These are phyloP conservation scores for Bedellia somnulentella DNA, from an alignment of 2,888 invertebrate species.

Conservation along the genomic window DNA sequence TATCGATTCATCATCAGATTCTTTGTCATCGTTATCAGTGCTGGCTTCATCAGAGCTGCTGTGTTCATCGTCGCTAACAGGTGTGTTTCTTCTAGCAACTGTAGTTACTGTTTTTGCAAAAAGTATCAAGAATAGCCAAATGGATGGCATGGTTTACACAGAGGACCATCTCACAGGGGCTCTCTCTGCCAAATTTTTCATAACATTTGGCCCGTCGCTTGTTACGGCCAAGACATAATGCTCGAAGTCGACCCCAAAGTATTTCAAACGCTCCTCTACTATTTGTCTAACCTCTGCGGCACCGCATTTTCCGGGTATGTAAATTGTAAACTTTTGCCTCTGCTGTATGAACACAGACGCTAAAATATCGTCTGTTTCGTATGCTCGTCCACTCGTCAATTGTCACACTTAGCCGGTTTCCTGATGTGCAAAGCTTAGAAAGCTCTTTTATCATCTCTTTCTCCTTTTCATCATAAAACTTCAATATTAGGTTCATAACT, in stretches of 20 bases:
- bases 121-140: slow-evolving; percentile 7
- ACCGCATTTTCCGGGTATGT: too few relatives aligned
- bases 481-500: slow-evolving; percentile 7
- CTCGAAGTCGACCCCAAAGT: slow-evolving; percentile 9
- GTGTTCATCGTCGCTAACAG: slow-evolving; percentile 5
- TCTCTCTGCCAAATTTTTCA: slow-evolving; percentile 5
- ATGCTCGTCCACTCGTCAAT: slow-evolving; percentile 10
- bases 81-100: slow-evolving; percentile 4
- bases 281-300: slow-evolving; percentile 10
- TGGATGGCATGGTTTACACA: slow-evolving; percentile 6
- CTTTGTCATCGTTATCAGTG: slow-evolving; percentile 7
- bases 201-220: slow-evolving; percentile 7
- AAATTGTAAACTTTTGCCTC: slow-evolving; percentile 10
- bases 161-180: slow-evolving; percentile 4
- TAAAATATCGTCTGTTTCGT: slow-evolving; percentile 9
- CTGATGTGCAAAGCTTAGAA: neutral
- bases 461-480: slow-evolving; percentile 8
- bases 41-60: slow-evolving; percentile 5
- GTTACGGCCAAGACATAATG: slow-evolving; percentile 9
- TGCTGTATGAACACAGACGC: slow-evolving; percentile 5
- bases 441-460: slow-evolving; percentile 2
- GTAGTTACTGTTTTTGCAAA: slow-evolving; percentile 7
- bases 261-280: slow-evolving; percentile 9
- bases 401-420: slow-evolving; percentile 6
- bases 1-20: too few relatives aligned